These are phyloP conservation scores for Branchinecta lindahli DNA, from an alignment of 1,140 invertebrate genomes.

Conservation along the genomic window DNA sequence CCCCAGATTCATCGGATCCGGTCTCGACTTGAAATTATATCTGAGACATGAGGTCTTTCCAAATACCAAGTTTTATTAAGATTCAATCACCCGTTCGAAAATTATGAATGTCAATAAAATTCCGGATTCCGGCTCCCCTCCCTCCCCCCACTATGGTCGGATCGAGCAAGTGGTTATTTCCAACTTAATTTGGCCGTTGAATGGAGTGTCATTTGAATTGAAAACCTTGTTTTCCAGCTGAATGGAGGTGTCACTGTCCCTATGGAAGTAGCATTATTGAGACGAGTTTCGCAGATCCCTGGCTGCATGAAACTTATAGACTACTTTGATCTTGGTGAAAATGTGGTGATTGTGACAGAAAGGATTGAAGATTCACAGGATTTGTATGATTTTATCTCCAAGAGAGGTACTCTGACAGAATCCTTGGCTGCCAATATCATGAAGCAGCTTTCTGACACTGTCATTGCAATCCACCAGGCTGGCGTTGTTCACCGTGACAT, in stretches of 20 bases:
- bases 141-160: no score
- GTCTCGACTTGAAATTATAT: no score
- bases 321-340: conserved; percentile 40
- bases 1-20: no score
- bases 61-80: no score
- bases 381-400: conserved; percentile 51
- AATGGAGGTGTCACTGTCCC: conserved; percentile 35
- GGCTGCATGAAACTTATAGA: conserved; percentile 47
- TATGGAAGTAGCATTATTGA: conserved; percentile 43
- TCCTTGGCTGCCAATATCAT: conserved; percentile 37
- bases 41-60: no score
- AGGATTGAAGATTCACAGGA: conserved; percentile 43
- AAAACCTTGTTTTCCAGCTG: not conserved
- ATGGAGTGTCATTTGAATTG: no score
- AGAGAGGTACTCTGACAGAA: conserved; percentile 41
- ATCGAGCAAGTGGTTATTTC: no score
- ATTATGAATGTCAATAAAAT: no score
- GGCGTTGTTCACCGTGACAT: conserved; percentile 48
- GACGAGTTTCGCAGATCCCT: conserved; percentile 39
- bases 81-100: no score
- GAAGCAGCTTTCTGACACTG: conserved; percentile 36
- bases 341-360: conserved; percentile 47
- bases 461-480: conserved; percentile 36
- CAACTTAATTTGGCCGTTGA: no score
- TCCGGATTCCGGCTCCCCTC: no score